A percentile compares a stretch with the other conserved stretches of the same genome.
Conservation (phyloP, 1,140 invertebrate species). For the Trichonephila inaurata region DNA sequence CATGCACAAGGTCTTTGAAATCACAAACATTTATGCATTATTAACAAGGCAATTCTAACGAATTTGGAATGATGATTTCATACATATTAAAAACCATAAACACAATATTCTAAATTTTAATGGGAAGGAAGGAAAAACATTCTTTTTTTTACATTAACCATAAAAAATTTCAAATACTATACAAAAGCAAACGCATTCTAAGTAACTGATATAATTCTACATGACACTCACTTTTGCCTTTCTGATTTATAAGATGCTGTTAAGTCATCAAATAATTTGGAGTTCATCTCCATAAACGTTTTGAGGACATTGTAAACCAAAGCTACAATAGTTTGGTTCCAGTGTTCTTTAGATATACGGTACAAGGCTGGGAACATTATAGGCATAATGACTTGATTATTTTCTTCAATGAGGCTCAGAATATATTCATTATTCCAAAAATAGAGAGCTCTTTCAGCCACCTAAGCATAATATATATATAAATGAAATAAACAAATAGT, state of each 20-base stretch:
- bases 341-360: conserved; percentile 98
- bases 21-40: too few relatives aligned
- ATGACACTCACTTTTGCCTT: conserved; percentile 78
- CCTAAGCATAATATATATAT: conserved; percentile 83
- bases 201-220: background rate
- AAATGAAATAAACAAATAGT: too few relatives aligned
- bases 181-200: background rate
- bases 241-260: conserved; percentile 78
- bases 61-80: too few relatives aligned
- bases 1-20: too few relatives aligned
- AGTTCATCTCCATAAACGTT: conserved; percentile 99
- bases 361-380: conserved; percentile 97
- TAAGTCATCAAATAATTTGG: conserved; percentile 96
- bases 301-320: conserved; percentile 99
- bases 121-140: too few relatives aligned
- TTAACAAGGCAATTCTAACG: too few relatives aligned
- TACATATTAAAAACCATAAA: too few relatives aligned
- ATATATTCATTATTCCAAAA: conserved; percentile 99
- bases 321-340: conserved; percentile 99
- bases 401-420: conserved; percentile 97
- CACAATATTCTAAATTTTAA: too few relatives aligned
- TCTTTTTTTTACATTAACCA: too few relatives aligned
- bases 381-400: conserved; percentile 88
- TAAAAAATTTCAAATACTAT: too few relatives aligned
- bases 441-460: conserved; percentile 97